A percentile compares a stretch with the other conserved stretches of the same genome.
phyloP scores from a whole-genome alignment of 2,888 invertebrate species.

The Thereva nobilitata region DNA sequence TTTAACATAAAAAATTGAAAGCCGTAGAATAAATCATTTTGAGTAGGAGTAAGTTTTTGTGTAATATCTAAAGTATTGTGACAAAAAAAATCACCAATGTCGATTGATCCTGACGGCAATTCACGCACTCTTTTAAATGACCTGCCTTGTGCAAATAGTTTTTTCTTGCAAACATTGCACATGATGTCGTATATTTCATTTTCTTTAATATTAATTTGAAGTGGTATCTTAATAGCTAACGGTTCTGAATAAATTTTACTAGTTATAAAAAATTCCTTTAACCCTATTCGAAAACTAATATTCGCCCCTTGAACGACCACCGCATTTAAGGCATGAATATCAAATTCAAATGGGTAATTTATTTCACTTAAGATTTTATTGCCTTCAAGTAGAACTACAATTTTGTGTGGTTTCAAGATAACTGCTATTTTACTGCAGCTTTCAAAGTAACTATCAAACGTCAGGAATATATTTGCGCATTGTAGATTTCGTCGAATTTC shows the following conservation, averaged over 20 bases:
- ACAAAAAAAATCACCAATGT: slow-evolving; percentile 44
- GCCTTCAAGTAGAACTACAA: not conserved
- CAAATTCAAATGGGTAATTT: slow-evolving; percentile 3
- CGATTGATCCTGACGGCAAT: slow-evolving; percentile 42
- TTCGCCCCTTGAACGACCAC: slow-evolving; percentile 31
- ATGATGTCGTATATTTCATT: slow-evolving; percentile 30
- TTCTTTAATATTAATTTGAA: not conserved
- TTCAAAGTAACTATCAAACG: not conserved
- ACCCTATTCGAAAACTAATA: slow-evolving; percentile 34
- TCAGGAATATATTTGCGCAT: slow-evolving; percentile 22
- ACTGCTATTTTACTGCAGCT: not conserved
- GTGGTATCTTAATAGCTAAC: slow-evolving; percentile 2
- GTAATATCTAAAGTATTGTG: slow-evolving; percentile 36
- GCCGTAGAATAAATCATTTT: slow-evolving; percentile 42
- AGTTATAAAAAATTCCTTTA: slow-evolving; percentile 13
- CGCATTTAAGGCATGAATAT: slow-evolving; percentile 28
- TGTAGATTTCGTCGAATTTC: slow-evolving; percentile 26
- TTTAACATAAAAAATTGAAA: slow-evolving; percentile 41
- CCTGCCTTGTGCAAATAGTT: slow-evolving; percentile 16
- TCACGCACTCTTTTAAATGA: slow-evolving; percentile 41
- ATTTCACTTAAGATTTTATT: not conserved
- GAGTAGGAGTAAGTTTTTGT: slow-evolving; percentile 27
- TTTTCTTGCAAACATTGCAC: slow-evolving; percentile 38
- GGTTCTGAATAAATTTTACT: slow-evolving; percentile 7
- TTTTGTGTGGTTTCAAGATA: slow-evolving; percentile 3